Evolutionary conservation across 2,113 vertebrate species (phyloP), one percentile per base, ranked within the genome.

Genomic region (Hymenochirus boettgeri): DNA sequence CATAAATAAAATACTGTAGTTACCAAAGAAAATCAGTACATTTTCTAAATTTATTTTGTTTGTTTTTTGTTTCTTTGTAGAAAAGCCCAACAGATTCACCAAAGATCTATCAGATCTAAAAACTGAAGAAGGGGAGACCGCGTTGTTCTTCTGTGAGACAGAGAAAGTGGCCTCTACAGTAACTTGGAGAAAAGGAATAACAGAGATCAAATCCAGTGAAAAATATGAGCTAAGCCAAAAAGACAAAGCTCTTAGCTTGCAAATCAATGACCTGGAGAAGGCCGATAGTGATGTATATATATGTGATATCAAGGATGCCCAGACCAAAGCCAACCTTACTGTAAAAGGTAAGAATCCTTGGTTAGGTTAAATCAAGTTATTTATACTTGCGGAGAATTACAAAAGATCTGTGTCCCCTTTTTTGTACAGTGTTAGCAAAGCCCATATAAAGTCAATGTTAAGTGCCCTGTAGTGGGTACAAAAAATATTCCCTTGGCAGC

Each of bases 181-280:
- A 62, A 81, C 76, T 0, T 99, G 96, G 96, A 83, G 88, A 25
- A 97, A 93, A 81, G 93, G 92, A 25, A 84, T 84, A 1, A 70
- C 69, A 0, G 93, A 96, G 65, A 87, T 99, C 47, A 85, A 65
- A 52, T 27, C 80, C 2, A 82, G 88, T 11, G 75, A 71, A 42
- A 92, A 86, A 61, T 87, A 93, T 0, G 73, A 76, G 54, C 82
- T 86, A 45, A 83, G 72, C 4, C 90, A 93, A 76, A 83, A 85
- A 12, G 91, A 86, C 17, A 53, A 73, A 3, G 37, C 85, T 61
- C 71, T 95, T 26, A 83, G 71, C 45, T 89, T 99, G 59, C 91
- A 77, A 47, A 82, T 99, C 76, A 87, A 79, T 1, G 72, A 86
- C 23, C 60, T 97, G 73, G 88, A 90, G 71, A 89, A 89, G 63